These are phyloP conservation scores for Coregonus clupeaformis DNA, from an alignment of 2,113 vertebrate species.

Conservation along the genomic window DNA sequence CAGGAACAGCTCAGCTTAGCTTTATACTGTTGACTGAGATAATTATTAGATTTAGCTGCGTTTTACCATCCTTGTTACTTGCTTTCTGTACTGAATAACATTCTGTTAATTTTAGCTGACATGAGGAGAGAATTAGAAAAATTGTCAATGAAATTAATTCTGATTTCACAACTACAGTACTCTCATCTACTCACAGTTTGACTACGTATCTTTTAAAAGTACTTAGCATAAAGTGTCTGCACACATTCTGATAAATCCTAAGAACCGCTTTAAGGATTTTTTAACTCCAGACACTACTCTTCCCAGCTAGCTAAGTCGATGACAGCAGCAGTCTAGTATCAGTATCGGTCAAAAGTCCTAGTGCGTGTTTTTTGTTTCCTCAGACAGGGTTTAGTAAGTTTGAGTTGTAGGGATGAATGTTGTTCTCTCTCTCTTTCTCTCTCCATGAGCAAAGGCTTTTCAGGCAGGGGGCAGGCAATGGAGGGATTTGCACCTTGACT, in stretches of 20 bases:
- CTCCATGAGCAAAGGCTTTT: conserved; percentile 18
- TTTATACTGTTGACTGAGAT: neutral
- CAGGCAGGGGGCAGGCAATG: conserved; percentile 1
- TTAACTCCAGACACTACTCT: neutral
- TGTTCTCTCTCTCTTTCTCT: neutral
- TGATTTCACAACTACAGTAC: too few species aligned
- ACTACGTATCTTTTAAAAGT: too few species aligned
- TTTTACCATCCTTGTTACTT: too few species aligned
- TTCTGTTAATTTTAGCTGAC: too few species aligned
- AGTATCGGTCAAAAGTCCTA: neutral
- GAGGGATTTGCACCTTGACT: conserved; percentile 50
- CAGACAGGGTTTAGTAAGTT: conserved; percentile 10
- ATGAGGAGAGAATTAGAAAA: too few species aligned
- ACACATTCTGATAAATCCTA: neutral
- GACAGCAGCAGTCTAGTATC: neutral
- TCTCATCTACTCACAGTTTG: too few species aligned
- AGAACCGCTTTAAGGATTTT: neutral
- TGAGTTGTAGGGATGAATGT: conserved; percentile 3
- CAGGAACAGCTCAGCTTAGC: neutral
- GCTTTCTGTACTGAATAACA: too few species aligned
- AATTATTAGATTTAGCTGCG: neutral
- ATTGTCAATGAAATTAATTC: too few species aligned
- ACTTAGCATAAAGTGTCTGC: too few species aligned
- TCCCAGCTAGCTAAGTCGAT: neutral
- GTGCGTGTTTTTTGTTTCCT: neutral